Evolutionary conservation across 2,888 invertebrate genomes (phyloP).

Genomic region (Caradrina kadenii): DNA sequence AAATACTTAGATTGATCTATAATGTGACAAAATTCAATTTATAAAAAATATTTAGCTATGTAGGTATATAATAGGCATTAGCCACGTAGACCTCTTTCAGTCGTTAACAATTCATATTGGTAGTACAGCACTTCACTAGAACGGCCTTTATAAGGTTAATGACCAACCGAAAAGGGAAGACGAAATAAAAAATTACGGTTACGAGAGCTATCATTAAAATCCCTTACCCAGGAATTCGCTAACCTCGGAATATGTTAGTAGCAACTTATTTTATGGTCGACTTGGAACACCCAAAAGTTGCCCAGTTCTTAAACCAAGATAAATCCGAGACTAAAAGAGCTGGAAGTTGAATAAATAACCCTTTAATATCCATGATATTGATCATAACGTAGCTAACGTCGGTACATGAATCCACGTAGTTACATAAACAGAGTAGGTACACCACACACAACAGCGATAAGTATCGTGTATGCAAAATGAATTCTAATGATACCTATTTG

Average conservation of each 20-base stretch:
- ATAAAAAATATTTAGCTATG: not conserved
- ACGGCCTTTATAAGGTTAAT: slow-evolving; percentile 61
- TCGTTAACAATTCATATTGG: slow-evolving; percentile 55
- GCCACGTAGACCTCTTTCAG: slow-evolving; percentile 23
- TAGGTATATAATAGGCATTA: slow-evolving; percentile 21
- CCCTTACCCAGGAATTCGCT: slow-evolving; percentile 63
- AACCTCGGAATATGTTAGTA: slow-evolving; percentile 64
- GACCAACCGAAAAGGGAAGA: slow-evolving; percentile 62
- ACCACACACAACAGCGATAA: slow-evolving; percentile 68
- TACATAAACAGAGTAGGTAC: slow-evolving; percentile 67
- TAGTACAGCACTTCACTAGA: slow-evolving; percentile 51
- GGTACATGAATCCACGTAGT: slow-evolving; percentile 65
- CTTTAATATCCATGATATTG: slow-evolving; percentile 63
- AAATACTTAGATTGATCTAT: not conserved
- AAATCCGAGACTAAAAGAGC: slow-evolving; percentile 49
- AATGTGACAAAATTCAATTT: slow-evolving; percentile 5
- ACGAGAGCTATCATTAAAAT: slow-evolving; percentile 67
- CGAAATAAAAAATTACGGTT: slow-evolving; percentile 67
- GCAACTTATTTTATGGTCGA: slow-evolving; percentile 61
- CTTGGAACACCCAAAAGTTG: slow-evolving; percentile 52
- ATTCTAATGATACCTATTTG: slow-evolving; percentile 74
- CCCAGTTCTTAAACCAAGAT: slow-evolving; percentile 56
- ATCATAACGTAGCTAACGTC: slow-evolving; percentile 56
- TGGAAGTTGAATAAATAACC: slow-evolving; percentile 59
- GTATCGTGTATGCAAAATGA: slow-evolving; percentile 74